phyloP scores from a whole-genome alignment of 2,113 vertebrate genomes.

The Excalfactoria chinensis region DNA sequence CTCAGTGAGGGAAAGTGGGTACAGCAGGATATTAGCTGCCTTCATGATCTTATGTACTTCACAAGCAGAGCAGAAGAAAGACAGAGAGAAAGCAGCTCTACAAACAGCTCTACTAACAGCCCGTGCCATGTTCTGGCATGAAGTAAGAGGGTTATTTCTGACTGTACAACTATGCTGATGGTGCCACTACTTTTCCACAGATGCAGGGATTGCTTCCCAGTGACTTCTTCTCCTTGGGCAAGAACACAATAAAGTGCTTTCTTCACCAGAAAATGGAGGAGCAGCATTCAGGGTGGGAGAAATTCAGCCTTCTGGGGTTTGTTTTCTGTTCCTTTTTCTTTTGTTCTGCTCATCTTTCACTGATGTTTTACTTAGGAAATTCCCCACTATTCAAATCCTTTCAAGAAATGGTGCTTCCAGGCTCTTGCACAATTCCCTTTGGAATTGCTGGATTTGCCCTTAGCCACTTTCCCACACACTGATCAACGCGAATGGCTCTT shows the following conservation, averaged over 20 bases:
- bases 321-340: neutral
- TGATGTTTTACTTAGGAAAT: conserved; percentile 43
- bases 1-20: neutral
- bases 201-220: neutral
- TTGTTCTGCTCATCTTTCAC: neutral
- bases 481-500: neutral
- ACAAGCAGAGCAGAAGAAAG: neutral
- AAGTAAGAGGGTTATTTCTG: neutral
- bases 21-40: neutral
- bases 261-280: neutral
- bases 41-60: neutral
- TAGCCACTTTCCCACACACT: conserved; percentile 59
- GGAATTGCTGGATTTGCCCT: conserved; percentile 10
- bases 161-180: neutral
- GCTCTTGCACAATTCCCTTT: conserved; percentile 63
- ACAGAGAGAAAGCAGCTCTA: neutral
- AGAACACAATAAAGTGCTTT: neutral
- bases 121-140: neutral
- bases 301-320: neutral
- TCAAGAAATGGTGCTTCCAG: conserved; percentile 9
- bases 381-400: neutral
- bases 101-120: neutral
- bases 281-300: neutral
- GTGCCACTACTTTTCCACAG: neutral
- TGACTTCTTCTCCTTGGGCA: neutral